Conservation (phyloP, 2,113 vertebrate species). For the Prolemur simus region DNA sequence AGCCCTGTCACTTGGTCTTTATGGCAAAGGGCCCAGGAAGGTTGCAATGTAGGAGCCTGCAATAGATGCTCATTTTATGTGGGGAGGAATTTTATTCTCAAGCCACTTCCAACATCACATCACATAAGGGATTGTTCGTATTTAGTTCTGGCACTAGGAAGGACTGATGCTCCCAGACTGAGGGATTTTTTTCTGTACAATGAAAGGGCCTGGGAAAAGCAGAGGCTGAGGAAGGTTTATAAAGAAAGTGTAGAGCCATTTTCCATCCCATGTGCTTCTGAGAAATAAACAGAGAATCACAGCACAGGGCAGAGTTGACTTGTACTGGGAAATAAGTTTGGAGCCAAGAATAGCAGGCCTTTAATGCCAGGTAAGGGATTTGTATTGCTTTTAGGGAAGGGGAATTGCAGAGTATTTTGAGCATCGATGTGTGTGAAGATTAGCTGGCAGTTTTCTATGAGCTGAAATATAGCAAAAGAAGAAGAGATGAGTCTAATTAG, state of each 20-base stretch:
- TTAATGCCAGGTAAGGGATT: slow-evolving; percentile 18
- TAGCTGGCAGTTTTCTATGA: slow-evolving; percentile 49
- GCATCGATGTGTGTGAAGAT: slow-evolving; percentile 50
- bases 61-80: not conserved
- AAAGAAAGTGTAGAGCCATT: not conserved
- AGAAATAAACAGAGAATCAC: not conserved
- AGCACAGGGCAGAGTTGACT: not conserved
- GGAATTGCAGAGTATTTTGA: slow-evolving; percentile 41
- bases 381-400: slow-evolving; percentile 10
- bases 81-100: not conserved
- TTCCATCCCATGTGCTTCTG: not conserved
- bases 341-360: not conserved
- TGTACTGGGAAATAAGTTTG: not conserved
- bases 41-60: not conserved
- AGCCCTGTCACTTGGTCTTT: not conserved
- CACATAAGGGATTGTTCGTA: not conserved
- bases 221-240: not conserved
- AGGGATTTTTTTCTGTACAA: not conserved
- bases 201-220: not conserved
- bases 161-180: not conserved
- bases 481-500: slow-evolving; percentile 51
- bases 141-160: not conserved
- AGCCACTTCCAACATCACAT: not conserved
- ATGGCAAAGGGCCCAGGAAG: not conserved
- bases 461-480: slow-evolving; percentile 30